A percentile compares a stretch with the other conserved stretches of the same genome.
These are phyloP conservation scores for Manis crassicaudata DNA, from an alignment of 2,797 vertebrate species.

Conservation along the genomic window DNA sequence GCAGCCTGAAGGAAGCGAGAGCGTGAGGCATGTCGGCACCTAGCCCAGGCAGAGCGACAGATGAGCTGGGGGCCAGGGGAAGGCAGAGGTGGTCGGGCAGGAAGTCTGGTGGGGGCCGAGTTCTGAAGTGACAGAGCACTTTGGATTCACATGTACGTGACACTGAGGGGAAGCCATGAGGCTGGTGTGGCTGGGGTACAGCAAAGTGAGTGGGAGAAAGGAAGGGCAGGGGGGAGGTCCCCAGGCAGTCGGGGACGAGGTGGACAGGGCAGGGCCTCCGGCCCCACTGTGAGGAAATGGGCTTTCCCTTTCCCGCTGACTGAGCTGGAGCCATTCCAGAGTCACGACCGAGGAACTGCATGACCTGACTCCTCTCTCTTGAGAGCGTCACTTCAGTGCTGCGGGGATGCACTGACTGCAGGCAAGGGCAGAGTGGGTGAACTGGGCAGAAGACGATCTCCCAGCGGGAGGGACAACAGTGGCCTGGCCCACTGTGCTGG, in stretches of 20 bases:
- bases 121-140: background rate
- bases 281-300: background rate
- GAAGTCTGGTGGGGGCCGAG: background rate
- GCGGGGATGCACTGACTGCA: background rate
- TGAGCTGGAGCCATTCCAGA: background rate
- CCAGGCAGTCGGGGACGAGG: background rate
- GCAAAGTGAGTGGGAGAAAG: background rate
- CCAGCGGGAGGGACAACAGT: background rate
- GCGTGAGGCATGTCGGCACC: background rate
- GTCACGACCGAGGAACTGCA: background rate
- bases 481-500: background rate
- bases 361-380: background rate
- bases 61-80: background rate
- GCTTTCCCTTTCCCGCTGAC: constrained; percentile 6
- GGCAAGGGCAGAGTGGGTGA: background rate
- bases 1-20: background rate
- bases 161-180: background rate
- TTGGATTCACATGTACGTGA: background rate
- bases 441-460: background rate
- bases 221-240: background rate
- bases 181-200: background rate
- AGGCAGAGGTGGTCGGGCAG: background rate
- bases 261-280: background rate
- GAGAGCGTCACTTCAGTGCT: background rate
- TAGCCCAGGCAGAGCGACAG: background rate